Conservation (phyloP, 2,888 invertebrate species). For the Dolichomitus sp. region DNA sequence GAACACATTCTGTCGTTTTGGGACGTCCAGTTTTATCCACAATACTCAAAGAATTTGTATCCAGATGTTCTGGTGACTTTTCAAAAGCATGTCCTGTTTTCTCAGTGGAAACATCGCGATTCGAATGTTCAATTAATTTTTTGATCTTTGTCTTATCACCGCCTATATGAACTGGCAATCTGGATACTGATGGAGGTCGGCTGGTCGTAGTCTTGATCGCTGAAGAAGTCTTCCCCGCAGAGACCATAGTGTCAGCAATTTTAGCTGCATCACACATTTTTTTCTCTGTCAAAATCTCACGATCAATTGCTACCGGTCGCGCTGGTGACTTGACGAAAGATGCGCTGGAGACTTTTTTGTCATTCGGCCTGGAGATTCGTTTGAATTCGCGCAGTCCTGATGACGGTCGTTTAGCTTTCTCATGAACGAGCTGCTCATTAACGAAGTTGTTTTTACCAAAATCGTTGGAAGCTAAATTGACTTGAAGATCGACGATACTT, state of each 20-base stretch:
- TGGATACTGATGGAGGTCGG: conserved; percentile 52
- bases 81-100: conserved; percentile 3
- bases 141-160: conserved; percentile 35
- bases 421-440: neutral
- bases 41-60: conserved; percentile 1
- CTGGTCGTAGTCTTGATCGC: conserved; percentile 20
- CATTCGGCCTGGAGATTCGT: conserved; percentile 20
- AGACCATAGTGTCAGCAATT: neutral
- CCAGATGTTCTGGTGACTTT: conserved; percentile 5
- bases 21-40: conserved; percentile 25
- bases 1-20: conserved; percentile 33
- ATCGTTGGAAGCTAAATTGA: conserved; percentile 33
- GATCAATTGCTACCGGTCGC: neutral
- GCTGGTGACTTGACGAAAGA: conserved; percentile 55
- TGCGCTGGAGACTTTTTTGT: conserved; percentile 36
- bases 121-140: conserved; percentile 15
- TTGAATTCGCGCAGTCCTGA: conserved; percentile 22
- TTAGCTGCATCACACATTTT: conserved; percentile 1
- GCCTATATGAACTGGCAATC: conserved; percentile 54
- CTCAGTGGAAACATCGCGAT: neutral
- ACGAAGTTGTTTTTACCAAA: neutral
- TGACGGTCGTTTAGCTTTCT: neutral
- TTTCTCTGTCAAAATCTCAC: neutral
- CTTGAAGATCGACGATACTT: conserved; percentile 60
- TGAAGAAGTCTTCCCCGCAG: conserved; percentile 16